phyloP scores from a whole-genome alignment of 2,888 invertebrate genomes.

The Clunio marinus region DNA sequence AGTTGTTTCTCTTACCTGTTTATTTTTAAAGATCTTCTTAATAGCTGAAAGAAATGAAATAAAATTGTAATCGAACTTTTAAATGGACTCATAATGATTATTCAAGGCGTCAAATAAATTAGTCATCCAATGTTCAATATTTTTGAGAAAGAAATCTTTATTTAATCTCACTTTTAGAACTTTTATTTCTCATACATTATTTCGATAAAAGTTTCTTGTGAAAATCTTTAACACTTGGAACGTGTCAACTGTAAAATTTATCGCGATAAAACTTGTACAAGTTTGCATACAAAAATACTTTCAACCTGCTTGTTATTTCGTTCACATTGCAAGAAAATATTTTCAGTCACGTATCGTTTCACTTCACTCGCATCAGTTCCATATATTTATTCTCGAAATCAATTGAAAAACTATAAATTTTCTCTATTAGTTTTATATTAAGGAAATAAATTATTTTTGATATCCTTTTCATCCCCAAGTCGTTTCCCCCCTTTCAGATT shows the following conservation, averaged over 20 bases:
- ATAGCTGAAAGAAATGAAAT: not conserved
- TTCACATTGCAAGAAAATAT: not conserved
- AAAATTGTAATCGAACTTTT: not conserved
- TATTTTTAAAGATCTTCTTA: not conserved
- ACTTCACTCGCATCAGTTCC: too few species aligned
- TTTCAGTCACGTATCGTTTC: not conserved
- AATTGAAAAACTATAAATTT: constrained; percentile 37
- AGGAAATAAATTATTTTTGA: constrained; percentile 23
- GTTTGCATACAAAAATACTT: not conserved
- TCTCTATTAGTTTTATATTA: constrained; percentile 23
- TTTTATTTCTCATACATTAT: not conserved
- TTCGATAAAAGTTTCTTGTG: not conserved
- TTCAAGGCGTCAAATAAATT: constrained; percentile 34
- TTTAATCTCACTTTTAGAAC: not conserved
- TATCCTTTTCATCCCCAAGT: too few species aligned
- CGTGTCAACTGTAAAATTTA: constrained; percentile 21
- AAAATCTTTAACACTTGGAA: not conserved
- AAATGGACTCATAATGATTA: not conserved
- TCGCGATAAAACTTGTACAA: constrained; percentile 14
- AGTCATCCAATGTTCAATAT: too few species aligned
- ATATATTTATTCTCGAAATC: too few species aligned
- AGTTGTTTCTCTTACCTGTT: constrained; percentile 23
- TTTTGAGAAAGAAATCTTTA: too few species aligned
- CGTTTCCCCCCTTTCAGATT: not conserved
- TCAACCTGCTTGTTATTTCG: not conserved